Percentiles rank a stretch among this genome's conserved stretches.
Conservation (phyloP, 2,113 vertebrate species). For the Hippotragus niger region DNA sequence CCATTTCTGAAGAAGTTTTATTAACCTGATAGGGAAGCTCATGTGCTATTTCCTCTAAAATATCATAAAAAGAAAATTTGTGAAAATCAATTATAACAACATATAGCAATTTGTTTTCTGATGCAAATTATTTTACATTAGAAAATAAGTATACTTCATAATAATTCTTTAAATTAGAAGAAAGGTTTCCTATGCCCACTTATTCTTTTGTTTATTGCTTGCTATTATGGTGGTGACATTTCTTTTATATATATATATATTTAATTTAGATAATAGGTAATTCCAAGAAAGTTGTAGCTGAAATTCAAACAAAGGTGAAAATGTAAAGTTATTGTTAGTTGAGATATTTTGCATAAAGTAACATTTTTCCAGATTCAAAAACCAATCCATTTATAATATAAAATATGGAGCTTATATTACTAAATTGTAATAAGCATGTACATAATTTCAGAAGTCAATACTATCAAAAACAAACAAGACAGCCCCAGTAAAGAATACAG, state of each 20-base stretch:
- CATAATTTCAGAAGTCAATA: slow-evolving; percentile 66
- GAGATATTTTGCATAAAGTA: not conserved
- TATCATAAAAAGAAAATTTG: not conserved
- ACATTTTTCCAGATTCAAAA: not conserved
- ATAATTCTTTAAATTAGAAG: not conserved
- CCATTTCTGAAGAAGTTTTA: not conserved
- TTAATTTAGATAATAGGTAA: not conserved
- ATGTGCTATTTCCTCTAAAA: not conserved
- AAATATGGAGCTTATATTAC: not conserved
- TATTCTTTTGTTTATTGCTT: not conserved
- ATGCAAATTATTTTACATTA: not conserved
- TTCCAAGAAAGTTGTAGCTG: not conserved
- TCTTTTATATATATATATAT: not conserved
- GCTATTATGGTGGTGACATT: not conserved
- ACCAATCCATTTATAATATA: not conserved
- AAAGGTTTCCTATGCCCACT: not conserved
- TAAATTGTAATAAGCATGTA: slow-evolving; percentile 46
- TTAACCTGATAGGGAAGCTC: not conserved
- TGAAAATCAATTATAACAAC: not conserved
- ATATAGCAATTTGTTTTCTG: not conserved
- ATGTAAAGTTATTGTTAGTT: not conserved
- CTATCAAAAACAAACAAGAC: slow-evolving; percentile 62
- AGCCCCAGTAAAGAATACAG: slow-evolving; percentile 61
- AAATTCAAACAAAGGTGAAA: not conserved
- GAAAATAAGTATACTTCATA: not conserved